phyloP scores from a whole-genome alignment of 2,888 invertebrate genomes.

The Lysandra bellargus region DNA sequence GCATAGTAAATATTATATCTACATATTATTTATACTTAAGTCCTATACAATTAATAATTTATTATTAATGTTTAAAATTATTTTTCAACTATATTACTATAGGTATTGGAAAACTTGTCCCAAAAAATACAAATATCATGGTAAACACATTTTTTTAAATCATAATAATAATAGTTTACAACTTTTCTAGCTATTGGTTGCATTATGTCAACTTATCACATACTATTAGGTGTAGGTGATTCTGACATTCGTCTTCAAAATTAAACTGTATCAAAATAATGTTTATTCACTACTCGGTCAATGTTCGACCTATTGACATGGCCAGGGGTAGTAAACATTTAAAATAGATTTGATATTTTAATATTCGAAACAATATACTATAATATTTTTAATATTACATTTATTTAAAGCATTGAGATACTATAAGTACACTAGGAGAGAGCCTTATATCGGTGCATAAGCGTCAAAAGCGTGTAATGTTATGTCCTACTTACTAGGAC shows the following conservation, averaged over 20 bases:
- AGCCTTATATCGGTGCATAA: no score
- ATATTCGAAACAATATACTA: neutral
- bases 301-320: slow-evolving; percentile 73
- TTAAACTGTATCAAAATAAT: slow-evolving; percentile 32
- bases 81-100: neutral
- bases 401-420: no score
- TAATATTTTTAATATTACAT: no score
- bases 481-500: no score
- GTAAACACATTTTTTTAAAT: neutral
- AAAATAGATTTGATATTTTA: neutral
- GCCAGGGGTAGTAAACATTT: slow-evolving; percentile 54
- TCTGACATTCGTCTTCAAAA: neutral
- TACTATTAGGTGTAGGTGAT: neutral
- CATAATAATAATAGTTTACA: no score
- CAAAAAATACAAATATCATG: neutral
- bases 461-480: no score
- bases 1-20: neutral
- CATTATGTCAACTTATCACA: no score
- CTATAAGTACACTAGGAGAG: no score
- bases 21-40: neutral
- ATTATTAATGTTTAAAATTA: neutral
- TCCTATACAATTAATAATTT: neutral
- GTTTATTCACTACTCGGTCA: slow-evolving; percentile 56
- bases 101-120: neutral
- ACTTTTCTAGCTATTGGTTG: neutral